These are phyloP conservation scores for Nomada fucata DNA, from an alignment of 2,888 invertebrate species.

Conservation along the genomic window DNA sequence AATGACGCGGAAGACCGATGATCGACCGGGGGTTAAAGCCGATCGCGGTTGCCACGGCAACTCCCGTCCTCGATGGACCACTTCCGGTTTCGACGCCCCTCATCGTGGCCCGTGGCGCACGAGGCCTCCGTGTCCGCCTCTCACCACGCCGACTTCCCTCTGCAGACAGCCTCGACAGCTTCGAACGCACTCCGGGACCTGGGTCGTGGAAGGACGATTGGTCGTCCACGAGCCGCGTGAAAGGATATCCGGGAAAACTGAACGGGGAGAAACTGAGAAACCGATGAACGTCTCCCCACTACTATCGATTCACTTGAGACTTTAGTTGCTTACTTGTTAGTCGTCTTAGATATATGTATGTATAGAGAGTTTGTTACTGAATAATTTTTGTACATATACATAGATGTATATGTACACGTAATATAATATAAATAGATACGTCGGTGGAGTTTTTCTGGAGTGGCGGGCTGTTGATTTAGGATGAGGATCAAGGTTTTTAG, in stretches of 20 bases:
- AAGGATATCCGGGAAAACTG: conserved; percentile 70
- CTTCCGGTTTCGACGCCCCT: conserved; percentile 75
- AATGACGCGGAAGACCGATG: conserved; percentile 76
- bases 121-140: conserved; percentile 63
- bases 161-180: conserved; percentile 57
- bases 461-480: conserved; percentile 47
- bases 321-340: background rate
- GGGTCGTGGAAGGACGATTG: conserved; percentile 65
- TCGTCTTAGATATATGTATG: background rate
- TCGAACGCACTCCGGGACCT: conserved; percentile 58
- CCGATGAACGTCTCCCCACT: conserved; percentile 17
- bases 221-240: conserved; percentile 58
- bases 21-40: conserved; percentile 75
- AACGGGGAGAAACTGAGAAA: conserved; percentile 57
- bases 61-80: conserved; percentile 75
- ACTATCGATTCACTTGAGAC: background rate
- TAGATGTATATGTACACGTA: no score
- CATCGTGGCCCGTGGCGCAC: conserved; percentile 64
- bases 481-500: conserved; percentile 33
- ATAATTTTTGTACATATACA: background rate
- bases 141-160: conserved; percentile 54
- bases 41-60: conserved; percentile 78
- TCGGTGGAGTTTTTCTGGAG: no score
- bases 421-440: no score
- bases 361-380: conserved; percentile 1